Evolutionary conservation across 2,888 invertebrate genomes (phyloP).

Genomic region (Prosopocoilus inquinatus): DNA sequence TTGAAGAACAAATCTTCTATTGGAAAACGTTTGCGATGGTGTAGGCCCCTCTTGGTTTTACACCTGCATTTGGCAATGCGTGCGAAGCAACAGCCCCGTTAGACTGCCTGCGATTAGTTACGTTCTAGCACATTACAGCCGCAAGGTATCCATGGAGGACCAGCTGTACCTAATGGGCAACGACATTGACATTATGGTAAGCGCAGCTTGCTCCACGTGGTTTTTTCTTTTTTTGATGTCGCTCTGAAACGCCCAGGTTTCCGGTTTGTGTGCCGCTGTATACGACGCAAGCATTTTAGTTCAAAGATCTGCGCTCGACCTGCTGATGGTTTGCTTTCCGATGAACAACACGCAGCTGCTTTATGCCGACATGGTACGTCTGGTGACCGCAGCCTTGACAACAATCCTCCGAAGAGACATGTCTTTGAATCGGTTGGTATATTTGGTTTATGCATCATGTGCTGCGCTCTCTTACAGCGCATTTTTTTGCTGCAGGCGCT

Average conservation of each 20-base stretch:
- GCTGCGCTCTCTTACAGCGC: neutral
- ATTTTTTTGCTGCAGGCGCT: conserved; percentile 54
- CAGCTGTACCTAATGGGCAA: conserved; percentile 81
- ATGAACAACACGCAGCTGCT: conserved; percentile 74
- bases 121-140: conserved; percentile 76
- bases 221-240: neutral
- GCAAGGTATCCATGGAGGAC: conserved; percentile 74
- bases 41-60: conserved; percentile 80
- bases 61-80: conserved; percentile 84
- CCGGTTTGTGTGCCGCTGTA: conserved; percentile 74
- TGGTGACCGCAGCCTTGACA: conserved; percentile 71
- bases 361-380: conserved; percentile 66
- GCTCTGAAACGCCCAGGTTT: conserved; percentile 54
- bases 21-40: conserved; percentile 71
- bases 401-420: conserved; percentile 82
- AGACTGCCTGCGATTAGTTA: conserved; percentile 80
- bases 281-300: conserved; percentile 80
- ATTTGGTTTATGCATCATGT: neutral
- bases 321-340: conserved; percentile 79
- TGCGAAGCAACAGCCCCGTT: conserved; percentile 76
- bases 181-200: conserved; percentile 78
- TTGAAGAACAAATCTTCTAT: conserved; percentile 59
- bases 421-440: conserved; percentile 74
- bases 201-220: conserved; percentile 18
- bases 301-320: conserved; percentile 81